A percentile compares a stretch with the other conserved stretches of the same genome.
These are phyloP conservation scores for Scaptomyza parva DNA, from an alignment of 2,888 invertebrate species.

Conservation along the genomic window DNA sequence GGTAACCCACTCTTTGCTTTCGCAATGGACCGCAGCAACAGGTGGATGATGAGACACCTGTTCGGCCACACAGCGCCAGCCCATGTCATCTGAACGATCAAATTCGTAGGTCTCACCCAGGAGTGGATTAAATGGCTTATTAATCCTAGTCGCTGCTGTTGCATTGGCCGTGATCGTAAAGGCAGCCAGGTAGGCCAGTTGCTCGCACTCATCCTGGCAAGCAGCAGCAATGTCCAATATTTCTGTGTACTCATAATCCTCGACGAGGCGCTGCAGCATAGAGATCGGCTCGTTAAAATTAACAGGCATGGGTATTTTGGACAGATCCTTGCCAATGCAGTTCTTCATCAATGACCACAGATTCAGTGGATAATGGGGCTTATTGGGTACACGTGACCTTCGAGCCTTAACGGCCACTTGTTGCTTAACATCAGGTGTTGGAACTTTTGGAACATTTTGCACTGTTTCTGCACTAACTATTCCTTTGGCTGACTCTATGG, in stretches of 20 bases:
- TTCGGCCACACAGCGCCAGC: slow-evolving; percentile 97
- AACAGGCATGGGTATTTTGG: slow-evolving; percentile 99
- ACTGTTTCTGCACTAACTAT: slow-evolving; percentile 86
- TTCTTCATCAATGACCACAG: slow-evolving; percentile 99
- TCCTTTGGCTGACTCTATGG: slow-evolving; percentile 97
- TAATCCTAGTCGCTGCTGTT: slow-evolving; percentile 93
- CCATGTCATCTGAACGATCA: slow-evolving; percentile 97
- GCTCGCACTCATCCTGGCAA: slow-evolving; percentile 94
- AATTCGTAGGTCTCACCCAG: slow-evolving; percentile 99
- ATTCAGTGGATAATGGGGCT: slow-evolving; percentile 97
- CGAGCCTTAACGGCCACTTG: slow-evolving; percentile 84
- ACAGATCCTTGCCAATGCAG: slow-evolving; percentile 99
- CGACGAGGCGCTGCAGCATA: slow-evolving; percentile 97
- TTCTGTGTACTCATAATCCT: slow-evolving; percentile 98
- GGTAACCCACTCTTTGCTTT: slow-evolving; percentile 95
- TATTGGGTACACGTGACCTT: slow-evolving; percentile 93
- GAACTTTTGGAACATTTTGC: slow-evolving; percentile 88
- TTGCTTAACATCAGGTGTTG: not conserved
- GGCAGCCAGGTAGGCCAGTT: slow-evolving; percentile 97
- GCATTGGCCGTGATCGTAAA: slow-evolving; percentile 97
- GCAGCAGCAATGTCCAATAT: slow-evolving; percentile 95
- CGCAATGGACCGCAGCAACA: slow-evolving; percentile 97
- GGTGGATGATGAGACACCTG: slow-evolving; percentile 99
- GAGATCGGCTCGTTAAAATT: slow-evolving; percentile 99
- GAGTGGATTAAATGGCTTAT: slow-evolving; percentile 99